Conservation (phyloP, 1,140 invertebrate genomes). For the Leguminivora glycinivorella region DNA sequence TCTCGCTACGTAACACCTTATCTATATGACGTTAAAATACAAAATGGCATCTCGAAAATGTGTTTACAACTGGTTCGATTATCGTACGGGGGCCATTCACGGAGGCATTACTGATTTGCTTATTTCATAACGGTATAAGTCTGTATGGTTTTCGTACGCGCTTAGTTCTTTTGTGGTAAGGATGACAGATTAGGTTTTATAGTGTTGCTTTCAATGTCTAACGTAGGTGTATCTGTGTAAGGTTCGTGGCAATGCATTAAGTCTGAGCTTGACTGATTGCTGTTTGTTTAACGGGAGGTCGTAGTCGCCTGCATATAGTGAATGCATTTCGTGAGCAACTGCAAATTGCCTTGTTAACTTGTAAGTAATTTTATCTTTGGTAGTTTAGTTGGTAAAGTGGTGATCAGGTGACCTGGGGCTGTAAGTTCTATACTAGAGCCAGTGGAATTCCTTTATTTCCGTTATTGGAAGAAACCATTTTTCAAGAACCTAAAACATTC, state of each 20-base stretch:
- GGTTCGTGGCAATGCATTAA: not conserved
- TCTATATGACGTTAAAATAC: not conserved
- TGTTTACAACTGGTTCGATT: conserved; percentile 11
- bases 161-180: not conserved
- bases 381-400: no score
- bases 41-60: not conserved
- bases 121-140: not conserved
- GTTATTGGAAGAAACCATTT: no score
- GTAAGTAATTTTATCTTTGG: no score
- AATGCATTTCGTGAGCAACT: no score
- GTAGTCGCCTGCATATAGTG: no score
- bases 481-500: no score
- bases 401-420: no score
- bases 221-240: not conserved
- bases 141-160: not conserved
- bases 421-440: no score
- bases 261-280: conserved; percentile 1
- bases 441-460: no score
- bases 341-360: no score
- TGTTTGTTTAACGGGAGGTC: not conserved
- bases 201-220: conserved; percentile 6
- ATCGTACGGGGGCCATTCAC: conserved; percentile 15
- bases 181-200: not conserved
- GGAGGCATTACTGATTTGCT: conserved; percentile 9
- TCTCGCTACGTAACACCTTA: not conserved